Conservation (phyloP, 2,888 invertebrate species). For the Metallyticus violacea region DNA sequence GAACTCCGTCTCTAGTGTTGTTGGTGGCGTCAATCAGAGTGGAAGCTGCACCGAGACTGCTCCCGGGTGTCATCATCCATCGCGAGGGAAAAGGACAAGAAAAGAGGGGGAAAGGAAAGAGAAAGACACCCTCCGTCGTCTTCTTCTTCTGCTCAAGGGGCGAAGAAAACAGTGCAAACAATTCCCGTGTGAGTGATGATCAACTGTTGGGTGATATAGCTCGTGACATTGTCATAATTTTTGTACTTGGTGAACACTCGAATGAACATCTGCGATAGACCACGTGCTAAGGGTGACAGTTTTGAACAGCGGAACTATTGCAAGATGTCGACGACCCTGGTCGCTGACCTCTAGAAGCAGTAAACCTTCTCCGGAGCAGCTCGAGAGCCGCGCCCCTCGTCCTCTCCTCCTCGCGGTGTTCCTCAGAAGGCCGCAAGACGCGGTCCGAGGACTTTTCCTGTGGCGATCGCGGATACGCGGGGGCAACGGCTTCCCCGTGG, state of each 20-base stretch:
- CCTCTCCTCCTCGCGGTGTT: neutral
- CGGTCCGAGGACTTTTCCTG: constrained; percentile 15
- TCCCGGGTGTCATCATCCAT: neutral
- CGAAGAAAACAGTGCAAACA: neutral
- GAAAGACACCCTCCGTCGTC: neutral
- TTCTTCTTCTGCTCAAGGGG: neutral
- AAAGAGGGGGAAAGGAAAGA: neutral
- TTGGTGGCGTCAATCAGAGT: constrained; percentile 39
- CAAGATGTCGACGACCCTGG: neutral
- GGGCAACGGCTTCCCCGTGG: constrained; percentile 54
- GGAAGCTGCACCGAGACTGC: constrained; percentile 49
- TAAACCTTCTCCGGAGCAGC: constrained; percentile 48
- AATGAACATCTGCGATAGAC: no score
- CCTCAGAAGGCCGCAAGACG: neutral
- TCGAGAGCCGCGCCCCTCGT: constrained; percentile 57
- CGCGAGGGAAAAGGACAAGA: neutral
- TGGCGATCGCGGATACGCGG: constrained; percentile 57
- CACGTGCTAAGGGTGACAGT: neutral
- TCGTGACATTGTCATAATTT: no score
- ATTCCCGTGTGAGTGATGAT: neutral
- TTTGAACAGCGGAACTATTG: neutral
- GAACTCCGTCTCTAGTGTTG: constrained; percentile 46
- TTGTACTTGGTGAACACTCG: no score
- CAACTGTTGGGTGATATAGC: neutral
- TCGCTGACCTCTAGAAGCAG: neutral